Evolutionary conservation across 2,113 vertebrate genomes (phyloP).

Genomic region (Aix galericulata): DNA sequence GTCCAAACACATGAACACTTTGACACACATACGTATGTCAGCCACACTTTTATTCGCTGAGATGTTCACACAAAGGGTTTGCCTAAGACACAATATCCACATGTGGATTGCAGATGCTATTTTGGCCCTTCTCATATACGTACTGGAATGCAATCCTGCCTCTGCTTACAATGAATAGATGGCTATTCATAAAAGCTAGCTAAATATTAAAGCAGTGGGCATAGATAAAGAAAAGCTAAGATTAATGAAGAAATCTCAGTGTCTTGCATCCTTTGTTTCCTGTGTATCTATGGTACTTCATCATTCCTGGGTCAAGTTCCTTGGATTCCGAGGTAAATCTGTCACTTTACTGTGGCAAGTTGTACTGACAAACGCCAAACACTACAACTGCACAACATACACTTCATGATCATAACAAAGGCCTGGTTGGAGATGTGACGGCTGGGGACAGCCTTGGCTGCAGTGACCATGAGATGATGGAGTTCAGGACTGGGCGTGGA

Average conservation of each 20-base stretch:
- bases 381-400: neutral
- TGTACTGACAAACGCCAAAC: neutral
- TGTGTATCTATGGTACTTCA: neutral
- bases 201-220: neutral
- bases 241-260: neutral
- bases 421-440: too few species aligned
- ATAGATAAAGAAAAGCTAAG: neutral
- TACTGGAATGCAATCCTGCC: neutral
- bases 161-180: neutral
- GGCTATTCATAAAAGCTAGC: neutral
- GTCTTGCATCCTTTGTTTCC: neutral
- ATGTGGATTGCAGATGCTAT: neutral
- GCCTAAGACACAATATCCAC: neutral
- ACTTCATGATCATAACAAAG: neutral
- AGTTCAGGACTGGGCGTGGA: too few species aligned
- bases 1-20: neutral
- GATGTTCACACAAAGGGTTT: neutral
- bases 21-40: neutral
- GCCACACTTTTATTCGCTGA: neutral
- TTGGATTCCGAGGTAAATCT: neutral
- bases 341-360: neutral
- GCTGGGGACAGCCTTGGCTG: too few species aligned
- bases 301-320: neutral
- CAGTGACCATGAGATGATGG: too few species aligned
- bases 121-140: fast-evolving